These are phyloP conservation scores for Parthenolecanium corni DNA, from an alignment of 2,888 invertebrate species.

Conservation along the genomic window DNA sequence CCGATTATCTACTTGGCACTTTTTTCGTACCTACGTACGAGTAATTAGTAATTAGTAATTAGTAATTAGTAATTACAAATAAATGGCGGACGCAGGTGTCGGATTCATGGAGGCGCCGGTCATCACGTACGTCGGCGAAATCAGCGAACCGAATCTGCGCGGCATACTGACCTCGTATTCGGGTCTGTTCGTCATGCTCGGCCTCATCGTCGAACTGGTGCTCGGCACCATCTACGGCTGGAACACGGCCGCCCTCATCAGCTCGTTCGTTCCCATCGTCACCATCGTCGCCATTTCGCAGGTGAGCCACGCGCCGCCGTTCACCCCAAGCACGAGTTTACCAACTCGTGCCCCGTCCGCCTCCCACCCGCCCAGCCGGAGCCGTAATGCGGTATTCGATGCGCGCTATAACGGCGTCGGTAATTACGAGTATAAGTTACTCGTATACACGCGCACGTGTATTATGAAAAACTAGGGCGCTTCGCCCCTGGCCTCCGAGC, in stretches of 20 bases:
- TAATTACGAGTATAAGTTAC: too few relatives aligned
- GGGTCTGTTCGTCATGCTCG: constrained; percentile 42
- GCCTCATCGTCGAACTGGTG: constrained; percentile 45
- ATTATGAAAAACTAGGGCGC: too few relatives aligned
- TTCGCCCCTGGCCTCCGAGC: too few relatives aligned
- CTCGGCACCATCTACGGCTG: constrained; percentile 45
- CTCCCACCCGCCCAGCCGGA: too few relatives aligned
- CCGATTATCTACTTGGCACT: background rate
- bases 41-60: too few relatives aligned
- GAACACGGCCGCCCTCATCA: constrained; percentile 45
- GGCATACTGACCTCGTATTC: constrained; percentile 46
- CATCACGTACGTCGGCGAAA: constrained; percentile 50
- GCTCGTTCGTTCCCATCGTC: constrained; percentile 43
- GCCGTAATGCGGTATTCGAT: too few relatives aligned
- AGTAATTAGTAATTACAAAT: too few relatives aligned
- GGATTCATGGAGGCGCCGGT: constrained; percentile 51
- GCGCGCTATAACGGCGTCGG: background rate
- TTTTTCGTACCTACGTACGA: too few relatives aligned
- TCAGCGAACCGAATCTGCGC: constrained; percentile 46
- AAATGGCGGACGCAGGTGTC: constrained; percentile 35
- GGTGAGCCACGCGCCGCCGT: constrained; percentile 39
- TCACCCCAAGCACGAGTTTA: too few relatives aligned
- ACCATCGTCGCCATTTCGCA: constrained; percentile 45
- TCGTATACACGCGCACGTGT: too few relatives aligned
- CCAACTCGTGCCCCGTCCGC: too few relatives aligned